Conservation (phyloP, 2,888 invertebrate species). For the Drosophila monieri region DNA sequence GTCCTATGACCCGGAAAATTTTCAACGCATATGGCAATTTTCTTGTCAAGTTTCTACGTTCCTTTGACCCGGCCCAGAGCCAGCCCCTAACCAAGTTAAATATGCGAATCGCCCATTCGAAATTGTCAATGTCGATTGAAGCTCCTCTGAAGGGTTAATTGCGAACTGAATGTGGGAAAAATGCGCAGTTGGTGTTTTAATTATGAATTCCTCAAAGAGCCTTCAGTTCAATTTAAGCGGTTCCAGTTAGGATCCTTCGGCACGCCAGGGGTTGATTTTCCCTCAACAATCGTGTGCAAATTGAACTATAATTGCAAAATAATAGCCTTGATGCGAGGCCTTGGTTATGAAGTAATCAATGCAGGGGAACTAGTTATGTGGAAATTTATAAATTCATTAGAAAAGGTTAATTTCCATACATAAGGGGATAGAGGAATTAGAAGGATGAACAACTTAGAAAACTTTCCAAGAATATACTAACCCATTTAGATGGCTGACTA, state of each 20-base stretch:
- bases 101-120: constrained; percentile 11
- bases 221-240: constrained; percentile 13
- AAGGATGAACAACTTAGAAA: neutral
- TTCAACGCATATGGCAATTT: constrained; percentile 77
- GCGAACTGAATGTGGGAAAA: constrained; percentile 64
- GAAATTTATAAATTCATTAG: neutral
- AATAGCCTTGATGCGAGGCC: constrained; percentile 14
- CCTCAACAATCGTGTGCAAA: constrained; percentile 10
- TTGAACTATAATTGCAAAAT: constrained; percentile 35
- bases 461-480: neutral
- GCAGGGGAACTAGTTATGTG: neutral
- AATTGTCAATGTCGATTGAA: constrained; percentile 35
- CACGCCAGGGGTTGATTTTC: constrained; percentile 3
- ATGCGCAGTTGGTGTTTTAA: constrained; percentile 50
- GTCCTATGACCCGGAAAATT: constrained; percentile 59
- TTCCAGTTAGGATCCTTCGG: neutral
- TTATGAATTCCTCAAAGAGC: constrained; percentile 24
- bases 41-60: constrained; percentile 58
- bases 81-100: constrained; percentile 1
- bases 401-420: neutral
- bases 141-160: constrained; percentile 61
- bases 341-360: constrained; percentile 21
- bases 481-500: neutral
- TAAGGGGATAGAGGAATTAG: too few species aligned
- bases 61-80: neutral